Percentiles rank a stretch among this genome's conserved stretches.
Evolutionary conservation across 2,888 invertebrate species (phyloP).

Genomic region (Conchocele bisecta): DNA sequence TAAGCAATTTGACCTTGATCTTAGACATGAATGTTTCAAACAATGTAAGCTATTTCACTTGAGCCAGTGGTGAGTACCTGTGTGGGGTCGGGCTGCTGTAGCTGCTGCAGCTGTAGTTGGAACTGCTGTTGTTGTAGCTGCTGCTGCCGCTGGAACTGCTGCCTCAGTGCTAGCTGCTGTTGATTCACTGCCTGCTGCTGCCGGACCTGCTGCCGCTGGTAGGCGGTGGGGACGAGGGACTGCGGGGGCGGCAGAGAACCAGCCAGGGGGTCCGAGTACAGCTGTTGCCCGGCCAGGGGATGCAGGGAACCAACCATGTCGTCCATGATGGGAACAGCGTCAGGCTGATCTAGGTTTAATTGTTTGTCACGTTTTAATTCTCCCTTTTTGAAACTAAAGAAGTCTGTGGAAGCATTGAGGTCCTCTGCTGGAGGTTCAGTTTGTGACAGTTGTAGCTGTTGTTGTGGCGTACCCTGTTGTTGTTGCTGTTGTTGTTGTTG

Average conservation of each 20-base stretch:
- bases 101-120: constrained; percentile 61
- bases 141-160: constrained; percentile 54
- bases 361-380: constrained; percentile 24
- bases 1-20: too few species aligned
- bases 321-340: background rate
- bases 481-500: constrained; percentile 2
- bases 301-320: constrained; percentile 10
- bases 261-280: constrained; percentile 39
- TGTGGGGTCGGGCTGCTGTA: too few species aligned
- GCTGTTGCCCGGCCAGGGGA: background rate
- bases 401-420: constrained; percentile 59
- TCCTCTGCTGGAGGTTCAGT: constrained; percentile 44
- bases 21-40: too few species aligned
- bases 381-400: constrained; percentile 58
- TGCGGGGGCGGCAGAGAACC: constrained; percentile 36
- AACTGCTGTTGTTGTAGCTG: constrained; percentile 58
- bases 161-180: constrained; percentile 46
- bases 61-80: too few species aligned
- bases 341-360: constrained; percentile 26
- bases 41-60: too few species aligned
- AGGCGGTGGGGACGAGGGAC: constrained; percentile 49
- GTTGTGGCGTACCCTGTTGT: constrained; percentile 3
- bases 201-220: constrained; percentile 51
- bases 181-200: constrained; percentile 56
- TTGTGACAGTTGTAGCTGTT: background rate